Evolutionary conservation across 2,113 vertebrate genomes (phyloP).

Genomic region (Strix uralensis): DNA sequence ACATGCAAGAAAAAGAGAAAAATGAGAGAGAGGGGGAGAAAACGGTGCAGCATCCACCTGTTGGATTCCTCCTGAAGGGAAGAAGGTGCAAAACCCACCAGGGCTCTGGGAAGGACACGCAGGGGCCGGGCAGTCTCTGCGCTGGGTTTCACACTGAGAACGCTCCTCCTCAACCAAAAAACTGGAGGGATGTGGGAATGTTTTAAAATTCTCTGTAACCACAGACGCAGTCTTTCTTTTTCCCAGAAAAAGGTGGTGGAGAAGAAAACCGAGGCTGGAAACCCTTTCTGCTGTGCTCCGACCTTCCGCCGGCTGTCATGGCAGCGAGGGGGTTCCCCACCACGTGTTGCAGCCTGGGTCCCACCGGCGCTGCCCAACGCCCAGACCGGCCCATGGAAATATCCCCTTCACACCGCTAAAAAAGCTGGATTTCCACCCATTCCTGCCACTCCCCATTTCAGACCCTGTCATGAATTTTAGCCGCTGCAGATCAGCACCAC

Average conservation of each 20-base stretch:
- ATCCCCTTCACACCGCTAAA: fast-evolving
- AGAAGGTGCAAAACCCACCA: not conserved
- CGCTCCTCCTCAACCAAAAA: not conserved
- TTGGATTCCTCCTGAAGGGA: not conserved
- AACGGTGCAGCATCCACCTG: not conserved
- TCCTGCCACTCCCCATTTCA: not conserved
- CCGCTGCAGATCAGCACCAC: fast-evolving
- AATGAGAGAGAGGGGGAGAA: not conserved
- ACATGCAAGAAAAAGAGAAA: not conserved
- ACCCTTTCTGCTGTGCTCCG: fast-evolving
- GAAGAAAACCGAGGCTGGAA: not conserved
- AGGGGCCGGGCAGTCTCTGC: fast-evolving
- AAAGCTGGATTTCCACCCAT: not conserved
- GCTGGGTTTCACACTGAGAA: fast-evolving
- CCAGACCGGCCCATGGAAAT: not conserved
- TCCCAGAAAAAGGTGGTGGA: too few species aligned
- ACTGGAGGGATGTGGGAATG: not conserved
- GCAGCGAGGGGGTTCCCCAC: fast-evolving
- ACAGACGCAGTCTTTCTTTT: fast-evolving
- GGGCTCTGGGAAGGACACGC: not conserved
- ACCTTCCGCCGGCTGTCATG: fast-evolving
- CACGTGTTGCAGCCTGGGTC: fast-evolving
- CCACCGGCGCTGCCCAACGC: fast-evolving
- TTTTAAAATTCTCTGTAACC: not conserved
- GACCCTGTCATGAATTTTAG: not conserved